phyloP scores from a whole-genome alignment of 2,797 vertebrate species.

The Schizopygopsis malacanthus region DNA sequence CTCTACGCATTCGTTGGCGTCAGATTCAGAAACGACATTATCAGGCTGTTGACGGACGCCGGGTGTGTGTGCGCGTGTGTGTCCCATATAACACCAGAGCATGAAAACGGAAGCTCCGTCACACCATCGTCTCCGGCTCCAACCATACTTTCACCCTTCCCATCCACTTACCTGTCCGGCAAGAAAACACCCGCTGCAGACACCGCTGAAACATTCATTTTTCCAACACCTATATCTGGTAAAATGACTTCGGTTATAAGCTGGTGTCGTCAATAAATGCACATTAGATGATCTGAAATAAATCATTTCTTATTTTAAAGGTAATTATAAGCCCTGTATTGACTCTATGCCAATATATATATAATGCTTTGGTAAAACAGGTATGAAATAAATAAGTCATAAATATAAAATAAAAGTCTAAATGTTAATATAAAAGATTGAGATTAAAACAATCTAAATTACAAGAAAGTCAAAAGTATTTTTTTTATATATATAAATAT shows the following conservation, averaged over 20 bases:
- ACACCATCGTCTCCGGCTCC: constrained; percentile 59
- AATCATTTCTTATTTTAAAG: neutral
- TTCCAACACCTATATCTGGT: neutral
- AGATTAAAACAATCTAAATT: neutral
- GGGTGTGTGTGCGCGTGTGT: constrained; percentile 58
- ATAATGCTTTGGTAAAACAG: neutral
- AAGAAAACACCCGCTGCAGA: constrained; percentile 29
- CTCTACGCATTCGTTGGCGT: constrained; percentile 89
- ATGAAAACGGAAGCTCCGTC: constrained; percentile 55
- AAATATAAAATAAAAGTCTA: neutral
- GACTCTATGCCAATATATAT: neutral
- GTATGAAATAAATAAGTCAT: neutral
- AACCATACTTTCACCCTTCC: constrained; percentile 22
- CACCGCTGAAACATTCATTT: neutral
- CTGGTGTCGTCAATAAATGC: constrained; percentile 4
- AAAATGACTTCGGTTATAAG: neutral
- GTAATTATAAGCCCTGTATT: neutral
- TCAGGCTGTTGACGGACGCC: constrained; percentile 68
- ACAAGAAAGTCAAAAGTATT: too few relatives aligned
- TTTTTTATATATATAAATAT: too few relatives aligned
- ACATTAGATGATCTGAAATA: neutral
- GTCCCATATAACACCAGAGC: neutral
- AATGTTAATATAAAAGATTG: neutral
- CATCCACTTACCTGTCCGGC: constrained; percentile 17
- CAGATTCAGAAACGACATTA: constrained; percentile 86